Evolutionary conservation across 2,113 vertebrate genomes (phyloP).

Genomic region (Xenus cinereus): DNA sequence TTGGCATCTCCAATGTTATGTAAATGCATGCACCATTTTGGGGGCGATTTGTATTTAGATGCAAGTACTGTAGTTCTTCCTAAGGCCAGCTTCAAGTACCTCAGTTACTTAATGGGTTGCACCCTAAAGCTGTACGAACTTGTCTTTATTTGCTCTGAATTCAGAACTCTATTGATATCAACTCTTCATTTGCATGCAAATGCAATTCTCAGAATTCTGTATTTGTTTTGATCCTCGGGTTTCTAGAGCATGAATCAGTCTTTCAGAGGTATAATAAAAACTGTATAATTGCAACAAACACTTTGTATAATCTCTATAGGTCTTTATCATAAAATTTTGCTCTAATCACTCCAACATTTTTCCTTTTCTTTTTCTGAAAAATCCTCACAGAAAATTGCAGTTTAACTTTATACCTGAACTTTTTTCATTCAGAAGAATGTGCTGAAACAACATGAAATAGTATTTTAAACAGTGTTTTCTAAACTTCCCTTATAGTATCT

Average conservation of each 20-base stretch:
- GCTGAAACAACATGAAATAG: neutral
- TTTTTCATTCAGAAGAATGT: neutral
- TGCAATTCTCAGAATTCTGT: neutral
- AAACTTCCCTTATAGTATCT: neutral
- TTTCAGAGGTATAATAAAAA: neutral
- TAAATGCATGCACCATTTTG: neutral
- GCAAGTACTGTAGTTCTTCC: neutral
- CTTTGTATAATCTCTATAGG: neutral
- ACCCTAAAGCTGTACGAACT: neutral
- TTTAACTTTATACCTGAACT: neutral
- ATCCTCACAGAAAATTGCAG: neutral
- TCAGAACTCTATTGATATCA: neutral
- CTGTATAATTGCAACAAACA: neutral
- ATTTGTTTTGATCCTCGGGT: neutral
- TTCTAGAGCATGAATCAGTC: neutral
- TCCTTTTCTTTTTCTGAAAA: neutral
- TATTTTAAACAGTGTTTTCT: neutral
- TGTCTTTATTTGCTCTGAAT: neutral
- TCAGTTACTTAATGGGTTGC: neutral
- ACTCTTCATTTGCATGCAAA: neutral
- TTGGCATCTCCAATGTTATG: neutral
- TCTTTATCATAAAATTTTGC: neutral
- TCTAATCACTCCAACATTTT: rapidly evolving
- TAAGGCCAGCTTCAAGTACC: neutral
- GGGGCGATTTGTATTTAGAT: neutral